Percentiles rank a stretch among this genome's conserved stretches.
Conservation (phyloP, 2,113 vertebrate genomes). For the Pseudorasbora parva region DNA sequence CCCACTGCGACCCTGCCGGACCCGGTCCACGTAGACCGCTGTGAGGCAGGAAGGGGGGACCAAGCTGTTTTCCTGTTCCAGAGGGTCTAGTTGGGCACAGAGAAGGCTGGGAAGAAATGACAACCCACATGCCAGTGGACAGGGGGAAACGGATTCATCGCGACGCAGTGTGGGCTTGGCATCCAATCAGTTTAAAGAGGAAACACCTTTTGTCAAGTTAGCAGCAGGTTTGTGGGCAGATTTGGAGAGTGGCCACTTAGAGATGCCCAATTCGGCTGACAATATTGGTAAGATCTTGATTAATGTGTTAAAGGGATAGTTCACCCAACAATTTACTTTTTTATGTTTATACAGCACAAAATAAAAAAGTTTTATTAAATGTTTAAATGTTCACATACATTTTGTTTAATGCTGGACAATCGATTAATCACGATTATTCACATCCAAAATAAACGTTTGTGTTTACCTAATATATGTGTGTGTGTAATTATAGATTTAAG, state of each 20-base stretch:
- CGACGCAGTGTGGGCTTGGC: conserved; percentile 53
- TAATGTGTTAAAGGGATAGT: not conserved
- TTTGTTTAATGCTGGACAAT: too few relatives aligned
- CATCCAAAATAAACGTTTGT: too few relatives aligned
- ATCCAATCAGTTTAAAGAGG: conserved; percentile 48
- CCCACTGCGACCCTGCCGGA: conserved; percentile 60
- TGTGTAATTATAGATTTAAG: too few relatives aligned
- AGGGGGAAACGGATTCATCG: conserved; percentile 41
- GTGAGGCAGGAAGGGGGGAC: conserved; percentile 58
- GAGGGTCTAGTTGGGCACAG: conserved; percentile 46
- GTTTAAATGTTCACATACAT: too few relatives aligned
- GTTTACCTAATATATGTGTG: too few relatives aligned
- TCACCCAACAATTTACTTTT: not conserved
- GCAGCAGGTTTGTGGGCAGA: conserved; percentile 47
- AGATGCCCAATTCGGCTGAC: not conserved
- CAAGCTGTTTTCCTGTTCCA: conserved; percentile 59
- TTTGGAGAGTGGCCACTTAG: conserved; percentile 33
- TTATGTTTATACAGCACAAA: too few relatives aligned
- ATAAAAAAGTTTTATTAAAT: not conserved
- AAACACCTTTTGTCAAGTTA: conserved; percentile 57
- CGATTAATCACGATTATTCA: too few relatives aligned
- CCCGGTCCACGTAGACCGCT: conserved; percentile 54
- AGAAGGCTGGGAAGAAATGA: conserved; percentile 52
- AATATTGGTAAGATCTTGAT: conserved; percentile 34
- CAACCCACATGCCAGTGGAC: conserved; percentile 46